A percentile compares a stretch with the other conserved stretches of the same genome.
Evolutionary conservation across 2,113 vertebrate species (phyloP).

Genomic region (Dascyllus trimaculatus): DNA sequence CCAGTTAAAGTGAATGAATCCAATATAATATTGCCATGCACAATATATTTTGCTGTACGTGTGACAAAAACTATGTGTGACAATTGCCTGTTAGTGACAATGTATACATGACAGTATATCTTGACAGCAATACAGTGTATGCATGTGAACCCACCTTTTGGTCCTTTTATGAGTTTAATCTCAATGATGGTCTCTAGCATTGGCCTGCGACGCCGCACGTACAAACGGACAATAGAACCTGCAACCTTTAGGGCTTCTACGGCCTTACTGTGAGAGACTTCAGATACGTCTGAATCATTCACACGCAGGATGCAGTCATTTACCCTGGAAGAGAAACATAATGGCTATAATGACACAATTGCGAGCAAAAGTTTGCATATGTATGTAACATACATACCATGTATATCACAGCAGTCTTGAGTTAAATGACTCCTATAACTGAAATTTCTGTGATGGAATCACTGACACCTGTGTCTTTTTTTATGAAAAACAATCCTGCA

Average conservation of each 20-base stretch:
- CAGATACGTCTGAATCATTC: conserved; percentile 94
- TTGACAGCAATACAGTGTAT: no score
- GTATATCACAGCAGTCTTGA: no score
- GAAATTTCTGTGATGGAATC: no score
- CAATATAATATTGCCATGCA: no score
- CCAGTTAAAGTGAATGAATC: no score
- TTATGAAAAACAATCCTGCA: no score
- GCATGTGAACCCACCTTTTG: conserved; percentile 88
- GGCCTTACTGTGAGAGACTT: conserved; percentile 95
- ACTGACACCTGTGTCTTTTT: no score
- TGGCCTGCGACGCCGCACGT: conserved; percentile 93
- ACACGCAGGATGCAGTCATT: conserved; percentile 97
- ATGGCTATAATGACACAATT: background rate
- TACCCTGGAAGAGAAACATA: conserved; percentile 83
- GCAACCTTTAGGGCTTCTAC: conserved; percentile 97
- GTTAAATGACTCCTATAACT: no score
- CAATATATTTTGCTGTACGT: no score
- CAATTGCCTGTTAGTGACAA: background rate
- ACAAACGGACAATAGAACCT: conserved; percentile 93
- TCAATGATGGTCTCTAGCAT: conserved; percentile 96
- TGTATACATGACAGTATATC: background rate
- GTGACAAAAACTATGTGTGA: background rate
- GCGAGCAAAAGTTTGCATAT: no score
- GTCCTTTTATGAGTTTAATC: conserved; percentile 96
- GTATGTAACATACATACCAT: no score